phyloP scores from a whole-genome alignment of 2,888 invertebrate genomes.

The Priapulus caudatus region DNA sequence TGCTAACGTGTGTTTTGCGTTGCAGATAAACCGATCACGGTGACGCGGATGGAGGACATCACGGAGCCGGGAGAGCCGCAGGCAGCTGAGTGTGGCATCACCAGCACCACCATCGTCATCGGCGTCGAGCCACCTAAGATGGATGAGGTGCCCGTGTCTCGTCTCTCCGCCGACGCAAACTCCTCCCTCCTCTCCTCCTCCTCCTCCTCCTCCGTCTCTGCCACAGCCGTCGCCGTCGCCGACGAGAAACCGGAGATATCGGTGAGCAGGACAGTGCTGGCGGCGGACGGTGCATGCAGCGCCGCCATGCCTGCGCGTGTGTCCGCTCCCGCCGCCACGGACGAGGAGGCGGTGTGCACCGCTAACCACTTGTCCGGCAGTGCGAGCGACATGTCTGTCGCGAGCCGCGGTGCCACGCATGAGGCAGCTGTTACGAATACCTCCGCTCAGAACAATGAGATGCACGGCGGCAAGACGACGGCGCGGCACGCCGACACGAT shows the following conservation, averaged over 20 bases:
- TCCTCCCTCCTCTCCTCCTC: too few relatives aligned
- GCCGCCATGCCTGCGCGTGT: too few relatives aligned
- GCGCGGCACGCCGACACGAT: neutral
- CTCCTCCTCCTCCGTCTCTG: too few relatives aligned
- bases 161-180: too few relatives aligned
- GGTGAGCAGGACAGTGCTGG: neutral
- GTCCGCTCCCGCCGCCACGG: too few relatives aligned
- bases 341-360: too few relatives aligned
- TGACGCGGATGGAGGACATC: neutral
- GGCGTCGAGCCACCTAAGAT: neutral
- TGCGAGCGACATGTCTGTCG: neutral
- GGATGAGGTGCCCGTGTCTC: too few relatives aligned
- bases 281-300: too few relatives aligned
- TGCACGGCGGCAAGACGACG: neutral
- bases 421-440: neutral
- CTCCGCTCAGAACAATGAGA: neutral
- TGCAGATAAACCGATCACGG: conserved; percentile 1
- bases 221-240: too few relatives aligned
- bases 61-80: neutral
- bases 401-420: neutral
- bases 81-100: too few relatives aligned
- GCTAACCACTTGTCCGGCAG: too few relatives aligned
- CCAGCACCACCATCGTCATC: neutral
- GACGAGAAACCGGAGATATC: neutral
- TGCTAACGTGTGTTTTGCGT: too few relatives aligned